phyloP scores from a whole-genome alignment of 2,888 invertebrate species.

The Barypeithes pellucidus region DNA sequence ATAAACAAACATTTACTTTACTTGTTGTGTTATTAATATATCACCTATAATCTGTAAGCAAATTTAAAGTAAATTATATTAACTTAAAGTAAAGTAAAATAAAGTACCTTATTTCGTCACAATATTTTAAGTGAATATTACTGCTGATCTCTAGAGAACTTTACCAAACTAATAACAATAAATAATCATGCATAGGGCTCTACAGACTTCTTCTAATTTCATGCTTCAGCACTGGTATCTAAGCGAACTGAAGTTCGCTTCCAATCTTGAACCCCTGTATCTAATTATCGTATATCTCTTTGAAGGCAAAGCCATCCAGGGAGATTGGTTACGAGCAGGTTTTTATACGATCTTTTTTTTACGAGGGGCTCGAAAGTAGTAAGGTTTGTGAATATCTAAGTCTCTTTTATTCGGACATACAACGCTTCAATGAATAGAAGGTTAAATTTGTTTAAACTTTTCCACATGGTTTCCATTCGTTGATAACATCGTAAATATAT shows the following conservation, averaged over 20 bases:
- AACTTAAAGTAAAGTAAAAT: too few species aligned
- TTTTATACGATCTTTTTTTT: slow-evolving; percentile 4
- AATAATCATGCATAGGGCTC: slow-evolving; percentile 59
- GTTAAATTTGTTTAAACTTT: too few species aligned
- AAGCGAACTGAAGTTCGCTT: slow-evolving; percentile 64
- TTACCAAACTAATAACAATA: slow-evolving; percentile 40
- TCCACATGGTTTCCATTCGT: too few species aligned
- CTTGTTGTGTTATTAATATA: too few species aligned
- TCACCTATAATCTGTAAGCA: neutral
- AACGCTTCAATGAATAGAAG: too few species aligned
- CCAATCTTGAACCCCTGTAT: slow-evolving; percentile 67
- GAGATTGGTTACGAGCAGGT: slow-evolving; percentile 58
- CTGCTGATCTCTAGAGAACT: slow-evolving; percentile 22
- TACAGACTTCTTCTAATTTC: slow-evolving; percentile 68
- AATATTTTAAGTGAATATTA: slow-evolving; percentile 22
- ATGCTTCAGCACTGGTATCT: slow-evolving; percentile 67
- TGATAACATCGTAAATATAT: too few species aligned
- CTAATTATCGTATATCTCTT: slow-evolving; percentile 69
- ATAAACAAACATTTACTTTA: too few species aligned
- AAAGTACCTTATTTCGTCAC: slow-evolving; percentile 8
- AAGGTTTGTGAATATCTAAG: too few species aligned
- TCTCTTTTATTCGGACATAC: too few species aligned
- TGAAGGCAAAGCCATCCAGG: slow-evolving; percentile 61
- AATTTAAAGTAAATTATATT: neutral
- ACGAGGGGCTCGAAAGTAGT: neutral